Percentiles rank a stretch among this genome's conserved stretches.
These are phyloP conservation scores for Zoanthus gigantus DNA, from an alignment of 92 coral and sea anemone genomes.

Conservation along the genomic window DNA sequence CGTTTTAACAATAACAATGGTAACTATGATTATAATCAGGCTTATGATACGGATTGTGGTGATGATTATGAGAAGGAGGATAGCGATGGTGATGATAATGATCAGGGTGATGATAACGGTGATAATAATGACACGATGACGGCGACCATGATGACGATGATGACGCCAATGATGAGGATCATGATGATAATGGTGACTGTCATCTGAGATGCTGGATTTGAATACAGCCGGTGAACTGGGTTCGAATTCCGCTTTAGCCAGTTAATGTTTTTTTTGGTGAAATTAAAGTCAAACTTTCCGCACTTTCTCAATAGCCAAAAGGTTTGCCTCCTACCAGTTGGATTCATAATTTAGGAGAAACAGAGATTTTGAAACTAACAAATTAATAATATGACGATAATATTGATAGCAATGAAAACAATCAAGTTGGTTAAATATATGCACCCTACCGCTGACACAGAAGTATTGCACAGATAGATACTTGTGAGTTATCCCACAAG, in stretches of 20 bases:
- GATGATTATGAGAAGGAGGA: neutral
- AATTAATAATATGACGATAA: neutral
- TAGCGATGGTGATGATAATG: neutral
- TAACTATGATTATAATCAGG: neutral
- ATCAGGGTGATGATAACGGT: neutral
- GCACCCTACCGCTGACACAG: constrained; percentile 57
- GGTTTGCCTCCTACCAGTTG: no score
- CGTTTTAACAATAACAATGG: neutral
- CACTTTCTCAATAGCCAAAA: no score
- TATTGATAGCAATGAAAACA: neutral
- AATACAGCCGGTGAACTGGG: no score
- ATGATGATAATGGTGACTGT: neutral
- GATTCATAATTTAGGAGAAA: no score
- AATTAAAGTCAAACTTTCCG: no score
- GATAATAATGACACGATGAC: neutral
- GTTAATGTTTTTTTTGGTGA: no score
- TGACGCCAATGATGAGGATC: neutral
- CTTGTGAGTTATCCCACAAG: constrained; percentile 68
- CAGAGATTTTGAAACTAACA: no score
- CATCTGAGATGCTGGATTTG: no score
- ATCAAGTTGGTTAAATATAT: neutral
- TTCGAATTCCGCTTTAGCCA: no score
- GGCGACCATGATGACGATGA: neutral
- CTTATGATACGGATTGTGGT: neutral
- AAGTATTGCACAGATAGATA: constrained; percentile 49